Evolutionary conservation across 92 coral and sea anemone species (phyloP).

Genomic region (Zoanthus solanderi): DNA sequence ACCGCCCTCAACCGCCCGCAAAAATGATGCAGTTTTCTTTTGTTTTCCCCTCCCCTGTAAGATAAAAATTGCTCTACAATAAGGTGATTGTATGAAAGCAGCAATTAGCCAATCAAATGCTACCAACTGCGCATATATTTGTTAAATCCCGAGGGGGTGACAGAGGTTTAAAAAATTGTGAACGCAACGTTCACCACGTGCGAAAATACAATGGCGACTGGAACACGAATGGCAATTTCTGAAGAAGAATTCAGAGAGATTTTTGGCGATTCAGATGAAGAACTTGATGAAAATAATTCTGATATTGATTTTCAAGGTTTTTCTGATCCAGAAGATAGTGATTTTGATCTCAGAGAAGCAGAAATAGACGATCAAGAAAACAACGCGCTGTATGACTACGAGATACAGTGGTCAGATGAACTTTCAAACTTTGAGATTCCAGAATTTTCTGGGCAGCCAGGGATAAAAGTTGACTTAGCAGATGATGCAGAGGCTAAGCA

Average conservation of each 20-base stretch:
- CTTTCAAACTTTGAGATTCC: background rate
- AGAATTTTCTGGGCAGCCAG: background rate
- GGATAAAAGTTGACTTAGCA: background rate
- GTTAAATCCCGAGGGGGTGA: background rate
- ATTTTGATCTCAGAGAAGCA: background rate
- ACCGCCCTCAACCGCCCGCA: background rate
- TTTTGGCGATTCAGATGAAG: background rate
- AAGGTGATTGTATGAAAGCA: background rate
- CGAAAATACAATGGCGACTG: background rate
- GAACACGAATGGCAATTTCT: background rate
- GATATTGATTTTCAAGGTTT: conserved; percentile 1
- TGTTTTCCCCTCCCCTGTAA: background rate
- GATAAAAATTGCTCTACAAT: background rate
- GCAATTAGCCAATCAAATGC: background rate
- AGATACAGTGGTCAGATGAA: background rate
- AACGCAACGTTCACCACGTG: background rate
- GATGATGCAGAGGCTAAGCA: background rate
- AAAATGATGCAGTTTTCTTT: background rate
- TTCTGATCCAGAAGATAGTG: background rate
- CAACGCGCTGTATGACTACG: background rate
- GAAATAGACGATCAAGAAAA: background rate
- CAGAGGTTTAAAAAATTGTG: background rate
- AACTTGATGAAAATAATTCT: background rate
- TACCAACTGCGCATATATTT: background rate
- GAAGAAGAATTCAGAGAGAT: background rate